Evolutionary conservation across 92 coral and sea anemone species (phyloP), one percentile per base, ranked within the genome.

Genomic region (Zoanthus gigantus): DNA sequence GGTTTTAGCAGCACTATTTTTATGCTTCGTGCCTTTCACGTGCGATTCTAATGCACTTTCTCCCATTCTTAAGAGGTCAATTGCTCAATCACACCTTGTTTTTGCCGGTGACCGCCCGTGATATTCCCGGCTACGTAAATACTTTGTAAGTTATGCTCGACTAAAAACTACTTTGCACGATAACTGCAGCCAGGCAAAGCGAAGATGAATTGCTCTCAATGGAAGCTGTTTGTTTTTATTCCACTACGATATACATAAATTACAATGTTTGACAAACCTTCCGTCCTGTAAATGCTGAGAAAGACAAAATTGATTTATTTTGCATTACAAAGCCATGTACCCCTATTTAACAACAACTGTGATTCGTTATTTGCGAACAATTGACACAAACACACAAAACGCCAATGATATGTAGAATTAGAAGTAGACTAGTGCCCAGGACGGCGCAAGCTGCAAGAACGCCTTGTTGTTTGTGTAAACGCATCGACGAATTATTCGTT

Each of bases 381-480:
- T 54, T 0, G 60, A 6, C 60, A 54, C 60, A 5, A 54, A 54
- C 10, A n/a, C n/a, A n/a, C n/a, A n/a, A n/a, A n/a, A n/a, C 60
- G 60, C 60, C 60, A 54, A 6, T 54, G 60, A 54, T 54, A 53
- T 53, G 58, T 53, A 53, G 58, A 53, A 53, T 53, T 53, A 37
- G 42, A 37, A 37, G 42, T 0, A 37, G 42, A 37, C 42, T 37
- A 37, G 42, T 37, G 42, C 42, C 77, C 77, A 72, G 77, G 77
- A 42, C 54, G 77, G 56, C 31, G 52, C 77, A 72, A 72, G 50
- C 77, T 72, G 54, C 52, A 72, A 72, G 47, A 72, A 72, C 6
- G 52, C 77, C 77, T 42, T 42, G 56, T 42, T 72, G 77, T 72
- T 42, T 72, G 77, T 72, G 30, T 72, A 54, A 30, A 72, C 54